Base-by-base conservation (phyloP, 2,113 vertebrate genomes). In the Ammodytes dubius region DNA sequence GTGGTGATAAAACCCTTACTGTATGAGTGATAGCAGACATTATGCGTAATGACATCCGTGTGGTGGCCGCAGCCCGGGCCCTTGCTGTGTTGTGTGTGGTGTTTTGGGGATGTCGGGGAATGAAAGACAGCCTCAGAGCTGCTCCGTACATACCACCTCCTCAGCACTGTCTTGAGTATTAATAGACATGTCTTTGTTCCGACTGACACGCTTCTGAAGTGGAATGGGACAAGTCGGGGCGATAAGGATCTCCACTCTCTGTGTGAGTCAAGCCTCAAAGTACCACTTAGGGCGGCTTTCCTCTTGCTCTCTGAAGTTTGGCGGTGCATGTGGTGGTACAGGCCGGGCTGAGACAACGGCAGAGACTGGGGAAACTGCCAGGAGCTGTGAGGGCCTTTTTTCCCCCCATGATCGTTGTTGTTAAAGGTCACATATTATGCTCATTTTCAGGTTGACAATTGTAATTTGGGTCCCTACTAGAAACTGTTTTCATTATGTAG, bases 101-200 rank as follows among this genome's bases (percentile, higher is more conserved):
- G 77, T 88, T 88, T 27, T 71, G 60, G 75, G 82, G 80, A 73
- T 57, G 47, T 73, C 47, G 74, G 27, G 27, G 82, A 78, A 76
- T 84, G 83, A 85, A 65, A 76, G 84, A 70, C 84, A 54, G 82
- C 75, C 27, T 70, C 86, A 4, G 75, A 78, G 17, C 74, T 49
- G 61, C 83, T 75, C 70, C 14, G 79, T 64, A 75, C 82, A 5
- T 46, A 71, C 83, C 87, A 85, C 89, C 90, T 88, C 89, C 90
- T 88, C 73, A 78, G 76, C 0, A 57, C 78, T 61, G 88, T 83
- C 76, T 78, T 27, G 54, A 61, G 90, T 90, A 89, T 92, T 91
- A 92, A 92, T 90, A 93, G 90, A 88, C 86, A 65, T 13, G 81
- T 91, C 93, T 93, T 93, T 93, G 93, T 92, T 93, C 81, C 15